Evolutionary conservation across 2,888 invertebrate genomes (phyloP).

Genomic region (Thereva nobilitata): DNA sequence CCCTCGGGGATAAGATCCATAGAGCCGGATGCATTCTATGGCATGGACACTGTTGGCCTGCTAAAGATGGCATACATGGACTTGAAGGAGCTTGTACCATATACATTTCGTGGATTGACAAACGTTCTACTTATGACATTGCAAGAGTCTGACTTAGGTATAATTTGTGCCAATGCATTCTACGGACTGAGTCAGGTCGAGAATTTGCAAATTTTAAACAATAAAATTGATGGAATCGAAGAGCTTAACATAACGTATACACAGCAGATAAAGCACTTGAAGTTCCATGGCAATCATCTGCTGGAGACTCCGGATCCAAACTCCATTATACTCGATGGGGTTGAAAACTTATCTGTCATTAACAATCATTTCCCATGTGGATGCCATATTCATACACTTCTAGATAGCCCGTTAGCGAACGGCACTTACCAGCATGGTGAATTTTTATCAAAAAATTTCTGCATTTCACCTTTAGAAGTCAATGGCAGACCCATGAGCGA

Average conservation of each 20-base stretch:
- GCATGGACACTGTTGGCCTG: conserved; percentile 79
- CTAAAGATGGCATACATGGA: conserved; percentile 85
- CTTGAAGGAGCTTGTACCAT: conserved; percentile 68
- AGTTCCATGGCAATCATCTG: conserved; percentile 82
- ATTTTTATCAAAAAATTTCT: conserved; percentile 76
- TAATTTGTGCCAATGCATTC: conserved; percentile 75
- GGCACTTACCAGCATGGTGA: conserved; percentile 64
- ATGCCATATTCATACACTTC: conserved; percentile 77
- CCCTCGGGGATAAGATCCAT: conserved; percentile 78
- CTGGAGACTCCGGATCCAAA: conserved; percentile 73
- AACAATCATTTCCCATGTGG: conserved; percentile 87
- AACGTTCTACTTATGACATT: conserved; percentile 76
- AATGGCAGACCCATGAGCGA: conserved; percentile 76
- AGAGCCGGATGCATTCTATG: conserved; percentile 80
- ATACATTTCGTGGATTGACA: conserved; percentile 76
- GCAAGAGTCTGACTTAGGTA: conserved; percentile 81
- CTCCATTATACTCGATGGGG: conserved; percentile 71
- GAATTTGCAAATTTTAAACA: conserved; percentile 76
- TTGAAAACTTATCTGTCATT: conserved; percentile 71
- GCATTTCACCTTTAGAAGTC: conserved; percentile 82
- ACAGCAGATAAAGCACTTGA: conserved; percentile 71
- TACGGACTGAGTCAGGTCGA: conserved; percentile 74
- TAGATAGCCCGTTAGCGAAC: conserved; percentile 75
- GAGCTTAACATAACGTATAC: conserved; percentile 73
- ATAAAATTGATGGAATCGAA: conserved; percentile 82